Base-by-base conservation (phyloP, 2,888 invertebrate species). In the Papilio gigon region DNA sequence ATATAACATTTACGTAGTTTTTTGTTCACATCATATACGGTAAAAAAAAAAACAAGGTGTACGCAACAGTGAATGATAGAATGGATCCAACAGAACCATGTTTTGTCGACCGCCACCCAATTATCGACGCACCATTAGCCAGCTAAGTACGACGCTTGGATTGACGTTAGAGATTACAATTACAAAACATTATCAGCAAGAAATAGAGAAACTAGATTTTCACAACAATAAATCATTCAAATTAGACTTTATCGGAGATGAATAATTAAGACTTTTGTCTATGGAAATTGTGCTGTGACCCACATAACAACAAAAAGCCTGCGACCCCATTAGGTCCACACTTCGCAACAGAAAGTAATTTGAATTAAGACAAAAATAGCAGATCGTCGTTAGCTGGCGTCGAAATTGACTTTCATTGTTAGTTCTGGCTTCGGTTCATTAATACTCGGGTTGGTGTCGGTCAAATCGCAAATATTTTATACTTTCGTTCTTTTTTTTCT, bases 121-220 rank as follows among this genome's bases (percentile, higher is more conserved):
- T 77, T 77, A 78, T 82, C 78, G 75, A 84, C 81, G 86, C 86
- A 76, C 80, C 86, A 86, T 84, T 84, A 81, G 71, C 22, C 73
- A 65, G 73, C 67, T 76, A 69, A 73, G 73, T 73, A 75, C 59
- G 37, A 65, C 33, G 74, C 74, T 70, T 72, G 68, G 73, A 62
- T 73, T 71, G 73, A 76, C 74, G 70, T 71, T 74, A 68, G 67
- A 78, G 75, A 85, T 85, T 84, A 79, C 77, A 82, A 86, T 85
- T 83, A 82, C 81, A 82, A 84, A 84, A 77, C 72, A 74, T 72
- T 72, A 64, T 67, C 71, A 68, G 71, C 70, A 65, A 71, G 75
- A 74, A 76, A 74, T 75, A 67, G 74, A 74, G 73, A 74, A 76
- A 74, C 70, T 65, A 33, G 42, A 65, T 69, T 65, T 60, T 62